A percentile compares a stretch with the other conserved stretches of the same genome.
Conservation (phyloP, 1,140 invertebrate species). For the Eupeodes corollae region DNA sequence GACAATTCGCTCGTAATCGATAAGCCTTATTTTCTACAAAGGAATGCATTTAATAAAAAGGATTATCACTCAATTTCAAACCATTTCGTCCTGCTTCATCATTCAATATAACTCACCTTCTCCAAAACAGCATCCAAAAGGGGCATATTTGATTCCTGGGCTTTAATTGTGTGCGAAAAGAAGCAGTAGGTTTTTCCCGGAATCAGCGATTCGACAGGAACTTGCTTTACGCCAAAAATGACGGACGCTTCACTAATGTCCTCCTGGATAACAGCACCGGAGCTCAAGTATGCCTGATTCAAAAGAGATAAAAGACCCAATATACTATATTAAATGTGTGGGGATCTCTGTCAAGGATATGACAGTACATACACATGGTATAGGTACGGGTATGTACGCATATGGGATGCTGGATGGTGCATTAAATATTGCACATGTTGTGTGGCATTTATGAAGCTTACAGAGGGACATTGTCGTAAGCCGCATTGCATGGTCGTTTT, state of each 20-base stretch:
- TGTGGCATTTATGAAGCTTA: too few species aligned
- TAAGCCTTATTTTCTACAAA: slow-evolving; percentile 77
- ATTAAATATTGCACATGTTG: too few species aligned
- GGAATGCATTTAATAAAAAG: not conserved
- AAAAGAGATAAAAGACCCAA: slow-evolving; percentile 14
- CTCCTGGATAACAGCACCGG: slow-evolving; percentile 87
- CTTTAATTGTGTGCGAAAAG: slow-evolving; percentile 99
- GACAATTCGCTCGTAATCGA: slow-evolving; percentile 96
- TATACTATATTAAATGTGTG: not conserved
- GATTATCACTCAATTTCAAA: too few species aligned
- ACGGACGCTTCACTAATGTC: slow-evolving; percentile 92
- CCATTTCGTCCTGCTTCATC: too few species aligned
- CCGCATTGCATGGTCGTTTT: too few species aligned
- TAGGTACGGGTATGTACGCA: too few species aligned
- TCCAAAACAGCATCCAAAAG: slow-evolving; percentile 91
- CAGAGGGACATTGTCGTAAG: too few species aligned
- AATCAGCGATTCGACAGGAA: slow-evolving; percentile 85
- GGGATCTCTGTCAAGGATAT: too few species aligned
- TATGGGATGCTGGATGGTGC: too few species aligned
- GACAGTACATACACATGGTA: too few species aligned
- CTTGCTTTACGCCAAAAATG: slow-evolving; percentile 96
- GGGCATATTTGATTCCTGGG: slow-evolving; percentile 96
- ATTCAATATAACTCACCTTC: slow-evolving; percentile 46
- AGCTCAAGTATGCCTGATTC: slow-evolving; percentile 65
- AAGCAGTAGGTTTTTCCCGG: slow-evolving; percentile 96